Evolutionary conservation across 2,113 vertebrate genomes (phyloP).

Genomic region (Tetrax tetrax): DNA sequence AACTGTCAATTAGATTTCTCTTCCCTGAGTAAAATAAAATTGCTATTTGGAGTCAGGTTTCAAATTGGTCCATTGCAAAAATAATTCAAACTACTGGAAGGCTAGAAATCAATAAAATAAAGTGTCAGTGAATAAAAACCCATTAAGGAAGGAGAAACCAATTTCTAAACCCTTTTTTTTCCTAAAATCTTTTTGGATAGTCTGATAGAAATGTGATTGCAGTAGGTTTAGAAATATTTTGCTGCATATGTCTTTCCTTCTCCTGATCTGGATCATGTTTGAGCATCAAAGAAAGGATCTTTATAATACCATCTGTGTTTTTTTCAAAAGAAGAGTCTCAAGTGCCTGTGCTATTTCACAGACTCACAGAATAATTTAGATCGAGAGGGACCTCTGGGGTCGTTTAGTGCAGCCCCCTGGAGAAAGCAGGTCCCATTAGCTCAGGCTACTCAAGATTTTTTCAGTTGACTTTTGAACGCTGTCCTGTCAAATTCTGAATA

Average conservation of each 20-base stretch:
- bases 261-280: neutral
- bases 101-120: slow-evolving; percentile 30
- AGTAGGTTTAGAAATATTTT: neutral
- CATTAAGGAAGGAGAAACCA: neutral
- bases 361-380: neutral
- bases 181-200: neutral
- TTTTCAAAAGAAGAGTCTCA: neutral
- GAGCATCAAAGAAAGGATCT: neutral
- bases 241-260: neutral
- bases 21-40: neutral
- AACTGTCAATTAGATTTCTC: neutral
- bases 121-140: slow-evolving; percentile 4
- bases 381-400: neutral
- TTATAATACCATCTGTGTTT: neutral
- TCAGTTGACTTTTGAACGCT: neutral
- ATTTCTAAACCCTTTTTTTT: neutral
- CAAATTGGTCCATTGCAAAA: neutral
- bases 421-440: neutral
- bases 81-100: neutral
- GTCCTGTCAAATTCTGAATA: neutral
- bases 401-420: neutral
- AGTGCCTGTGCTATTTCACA: neutral
- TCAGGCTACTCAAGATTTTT: neutral
- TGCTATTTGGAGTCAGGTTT: neutral
- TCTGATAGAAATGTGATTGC: neutral